Percentiles rank a stretch among this genome's conserved stretches.
Evolutionary conservation across 2,113 vertebrate species (phyloP).

Genomic region (Elgaria multicarinata): DNA sequence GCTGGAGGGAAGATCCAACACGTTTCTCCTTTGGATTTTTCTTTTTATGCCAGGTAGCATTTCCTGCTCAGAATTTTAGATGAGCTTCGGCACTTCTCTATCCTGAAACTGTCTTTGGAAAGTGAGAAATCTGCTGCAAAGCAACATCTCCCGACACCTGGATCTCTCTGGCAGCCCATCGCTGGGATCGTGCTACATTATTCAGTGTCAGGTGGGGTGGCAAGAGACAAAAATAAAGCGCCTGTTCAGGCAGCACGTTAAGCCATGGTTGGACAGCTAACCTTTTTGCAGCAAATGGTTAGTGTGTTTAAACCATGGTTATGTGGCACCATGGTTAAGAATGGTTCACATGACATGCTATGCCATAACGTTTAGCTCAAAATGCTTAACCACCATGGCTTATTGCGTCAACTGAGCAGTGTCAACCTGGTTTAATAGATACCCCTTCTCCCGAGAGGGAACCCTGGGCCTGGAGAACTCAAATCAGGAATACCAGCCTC

Average conservation of each 20-base stretch:
- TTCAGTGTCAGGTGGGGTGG: background rate
- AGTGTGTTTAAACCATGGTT: too few species aligned
- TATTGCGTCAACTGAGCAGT: too few species aligned
- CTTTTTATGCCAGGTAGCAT: background rate
- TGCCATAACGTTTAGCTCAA: too few species aligned
- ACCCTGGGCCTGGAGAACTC: background rate
- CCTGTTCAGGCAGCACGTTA: too few species aligned
- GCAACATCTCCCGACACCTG: too few species aligned
- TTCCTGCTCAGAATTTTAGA: conserved; percentile 1
- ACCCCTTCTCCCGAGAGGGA: background rate
- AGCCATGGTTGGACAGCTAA: too few species aligned
- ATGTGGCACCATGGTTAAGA: too few species aligned
- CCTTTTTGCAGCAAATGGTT: too few species aligned
- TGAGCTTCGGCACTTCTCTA: conserved; percentile 9
- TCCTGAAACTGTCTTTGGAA: conserved; percentile 9
- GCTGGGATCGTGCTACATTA: background rate
- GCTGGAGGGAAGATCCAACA: background rate
- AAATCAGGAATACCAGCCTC: background rate
- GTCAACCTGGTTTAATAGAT: background rate
- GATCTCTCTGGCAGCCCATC: background rate
- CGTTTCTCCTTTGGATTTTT: background rate
- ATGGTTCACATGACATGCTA: too few species aligned
- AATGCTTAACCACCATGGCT: too few species aligned
- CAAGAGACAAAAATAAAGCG: background rate
- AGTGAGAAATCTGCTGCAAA: background rate